Evolutionary conservation across 1,140 invertebrate genomes (phyloP).

Genomic region (Drosophila ohnishii): DNA sequence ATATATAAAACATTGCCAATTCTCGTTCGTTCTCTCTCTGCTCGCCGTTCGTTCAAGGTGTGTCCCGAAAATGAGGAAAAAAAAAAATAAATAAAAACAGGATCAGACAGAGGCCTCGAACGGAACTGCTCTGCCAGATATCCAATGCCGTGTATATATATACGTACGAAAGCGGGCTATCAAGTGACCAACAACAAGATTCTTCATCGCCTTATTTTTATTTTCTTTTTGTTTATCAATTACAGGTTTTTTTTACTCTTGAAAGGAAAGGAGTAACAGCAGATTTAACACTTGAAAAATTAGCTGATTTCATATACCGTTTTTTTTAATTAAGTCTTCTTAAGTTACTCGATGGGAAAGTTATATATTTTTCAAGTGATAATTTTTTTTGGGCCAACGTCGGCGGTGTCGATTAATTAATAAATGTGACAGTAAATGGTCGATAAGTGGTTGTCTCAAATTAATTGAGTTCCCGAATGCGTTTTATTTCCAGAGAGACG

Average conservation of each 20-base stretch:
- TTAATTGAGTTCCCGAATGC: constrained; percentile 29
- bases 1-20: constrained; percentile 27
- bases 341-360: constrained; percentile 68
- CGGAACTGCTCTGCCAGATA: constrained; percentile 63
- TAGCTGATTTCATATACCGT: constrained; percentile 47
- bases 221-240: constrained; percentile 25
- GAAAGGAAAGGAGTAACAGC: constrained; percentile 56
- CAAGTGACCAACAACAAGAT: constrained; percentile 46
- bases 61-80: constrained; percentile 23
- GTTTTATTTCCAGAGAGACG: background rate
- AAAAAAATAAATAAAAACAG: constrained; percentile 33
- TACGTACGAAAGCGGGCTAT: constrained; percentile 16
- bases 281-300: constrained; percentile 76
- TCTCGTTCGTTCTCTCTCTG: constrained; percentile 6
- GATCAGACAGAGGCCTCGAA: constrained; percentile 47
- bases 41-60: constrained; percentile 31
- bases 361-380: constrained; percentile 31
- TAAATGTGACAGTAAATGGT: constrained; percentile 79
- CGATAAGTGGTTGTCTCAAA: constrained; percentile 64
- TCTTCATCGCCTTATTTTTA: constrained; percentile 16
- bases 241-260: constrained; percentile 34
- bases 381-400: constrained; percentile 4
- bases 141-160: constrained; percentile 22
- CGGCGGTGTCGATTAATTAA: constrained; percentile 71
- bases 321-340: constrained; percentile 75